Conservation (phyloP, 1,140 invertebrate genomes). For the Centruroides sculpturatus region DNA sequence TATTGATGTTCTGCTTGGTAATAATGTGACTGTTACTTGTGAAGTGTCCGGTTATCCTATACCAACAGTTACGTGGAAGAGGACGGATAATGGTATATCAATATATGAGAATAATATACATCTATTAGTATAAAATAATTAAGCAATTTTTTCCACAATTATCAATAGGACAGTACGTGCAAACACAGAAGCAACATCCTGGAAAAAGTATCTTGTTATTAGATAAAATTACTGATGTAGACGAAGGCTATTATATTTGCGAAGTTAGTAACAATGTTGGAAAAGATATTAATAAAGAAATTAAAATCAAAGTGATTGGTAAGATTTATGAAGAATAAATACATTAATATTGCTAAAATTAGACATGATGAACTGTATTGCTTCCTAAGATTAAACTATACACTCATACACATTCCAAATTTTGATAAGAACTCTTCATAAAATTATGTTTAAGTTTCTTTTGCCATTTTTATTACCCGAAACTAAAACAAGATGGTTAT, state of each 20-base stretch:
- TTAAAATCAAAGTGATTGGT: slow-evolving; percentile 7
- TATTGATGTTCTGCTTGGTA: background rate
- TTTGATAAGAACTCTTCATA: no score
- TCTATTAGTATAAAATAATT: no score
- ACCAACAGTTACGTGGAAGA: background rate
- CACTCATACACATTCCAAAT: no score
- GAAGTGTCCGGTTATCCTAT: background rate
- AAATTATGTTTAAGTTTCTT: no score
- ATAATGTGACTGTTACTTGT: slow-evolving; percentile 1
- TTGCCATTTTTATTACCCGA: no score
- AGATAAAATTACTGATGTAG: background rate
- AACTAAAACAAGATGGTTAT: no score
- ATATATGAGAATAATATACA: background rate
- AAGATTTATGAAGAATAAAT: background rate
- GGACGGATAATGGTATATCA: background rate
- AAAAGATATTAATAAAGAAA: background rate
- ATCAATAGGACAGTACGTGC: background rate
- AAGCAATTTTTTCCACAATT: no score
- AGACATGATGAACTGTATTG: no score
- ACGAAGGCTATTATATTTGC: slow-evolving; percentile 5
- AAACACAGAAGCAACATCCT: background rate
- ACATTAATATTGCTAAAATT: no score
- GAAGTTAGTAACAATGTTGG: slow-evolving; percentile 7
- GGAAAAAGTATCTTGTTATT: slow-evolving; percentile 3
- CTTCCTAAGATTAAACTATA: no score